Conservation (phyloP, 2,888 invertebrate genomes). For the Cheilosia soror region DNA sequence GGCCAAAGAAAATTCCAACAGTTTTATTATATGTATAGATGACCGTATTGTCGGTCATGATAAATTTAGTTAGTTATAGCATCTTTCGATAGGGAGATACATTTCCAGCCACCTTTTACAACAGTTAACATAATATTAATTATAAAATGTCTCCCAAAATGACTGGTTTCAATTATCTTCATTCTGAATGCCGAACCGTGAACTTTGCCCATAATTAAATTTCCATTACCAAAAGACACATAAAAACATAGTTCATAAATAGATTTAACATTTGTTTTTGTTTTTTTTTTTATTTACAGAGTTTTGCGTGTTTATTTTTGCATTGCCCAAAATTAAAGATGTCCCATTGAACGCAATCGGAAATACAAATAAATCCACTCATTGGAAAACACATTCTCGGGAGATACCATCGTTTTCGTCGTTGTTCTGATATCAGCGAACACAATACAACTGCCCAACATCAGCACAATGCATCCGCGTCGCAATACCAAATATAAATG, state of each 20-base stretch:
- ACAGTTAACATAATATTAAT: too few relatives aligned
- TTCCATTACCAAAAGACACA: neutral
- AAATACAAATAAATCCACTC: neutral
- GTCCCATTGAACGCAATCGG: neutral
- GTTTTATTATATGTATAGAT: too few relatives aligned
- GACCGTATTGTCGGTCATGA: too few relatives aligned
- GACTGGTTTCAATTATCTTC: neutral
- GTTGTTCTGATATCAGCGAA: neutral
- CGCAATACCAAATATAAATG: slow-evolving; percentile 63
- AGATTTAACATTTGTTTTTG: neutral
- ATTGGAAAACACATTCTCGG: slow-evolving; percentile 13
- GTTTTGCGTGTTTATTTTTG: neutral
- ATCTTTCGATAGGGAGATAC: too few relatives aligned
- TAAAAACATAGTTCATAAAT: neutral
- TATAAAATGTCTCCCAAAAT: neutral
- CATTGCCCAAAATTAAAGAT: neutral
- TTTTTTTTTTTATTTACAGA: slow-evolving; percentile 19
- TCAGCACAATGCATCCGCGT: slow-evolving; percentile 65
- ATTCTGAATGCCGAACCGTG: neutral
- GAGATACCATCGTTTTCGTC: slow-evolving; percentile 8
- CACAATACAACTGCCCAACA: slow-evolving; percentile 30
- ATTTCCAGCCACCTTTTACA: too few relatives aligned
- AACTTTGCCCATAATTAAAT: neutral
- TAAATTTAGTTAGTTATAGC: too few relatives aligned
- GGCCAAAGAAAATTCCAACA: too few relatives aligned